Percentiles rank a stretch among this genome's conserved stretches.
phyloP scores from a whole-genome alignment of 1,140 invertebrate species.

The Pseudobourletiella spinata region DNA sequence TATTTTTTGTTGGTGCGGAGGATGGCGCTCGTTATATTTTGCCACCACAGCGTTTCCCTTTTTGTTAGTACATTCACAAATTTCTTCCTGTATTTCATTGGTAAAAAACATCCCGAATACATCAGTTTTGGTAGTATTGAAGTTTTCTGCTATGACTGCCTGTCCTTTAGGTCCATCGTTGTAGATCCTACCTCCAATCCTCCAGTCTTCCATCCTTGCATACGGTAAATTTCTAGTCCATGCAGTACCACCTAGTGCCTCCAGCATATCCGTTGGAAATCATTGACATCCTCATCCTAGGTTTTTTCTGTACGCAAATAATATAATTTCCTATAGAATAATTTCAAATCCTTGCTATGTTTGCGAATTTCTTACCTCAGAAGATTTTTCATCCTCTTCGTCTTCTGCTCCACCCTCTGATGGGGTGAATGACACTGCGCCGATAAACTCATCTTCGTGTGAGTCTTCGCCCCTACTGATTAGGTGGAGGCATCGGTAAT shows the following conservation, averaged over 20 bases:
- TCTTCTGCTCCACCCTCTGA: too few species aligned
- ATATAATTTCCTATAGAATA: too few species aligned
- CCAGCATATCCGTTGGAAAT: too few species aligned
- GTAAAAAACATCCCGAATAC: not conserved
- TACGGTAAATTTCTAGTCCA: not conserved
- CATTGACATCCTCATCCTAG: too few species aligned
- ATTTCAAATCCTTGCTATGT: too few species aligned
- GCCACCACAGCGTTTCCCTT: not conserved
- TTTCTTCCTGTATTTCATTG: not conserved
- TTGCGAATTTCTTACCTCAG: too few species aligned
- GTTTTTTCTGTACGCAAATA: too few species aligned
- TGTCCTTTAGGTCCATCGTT: not conserved
- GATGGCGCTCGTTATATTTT: not conserved
- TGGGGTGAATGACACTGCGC: too few species aligned
- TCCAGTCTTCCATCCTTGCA: not conserved
- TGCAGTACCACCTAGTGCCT: not conserved
- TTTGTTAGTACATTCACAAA: not conserved
- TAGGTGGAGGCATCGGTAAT: too few species aligned
- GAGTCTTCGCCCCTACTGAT: too few species aligned
- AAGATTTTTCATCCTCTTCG: too few species aligned
- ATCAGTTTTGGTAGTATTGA: not conserved
- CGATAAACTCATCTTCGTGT: too few species aligned
- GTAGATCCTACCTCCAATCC: not conserved
- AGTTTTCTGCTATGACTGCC: not conserved
- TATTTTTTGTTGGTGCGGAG: not conserved